Percentiles rank a stretch among this genome's conserved stretches.
phyloP scores from a whole-genome alignment of 2,113 vertebrate species.

The Epinephelus moara region DNA sequence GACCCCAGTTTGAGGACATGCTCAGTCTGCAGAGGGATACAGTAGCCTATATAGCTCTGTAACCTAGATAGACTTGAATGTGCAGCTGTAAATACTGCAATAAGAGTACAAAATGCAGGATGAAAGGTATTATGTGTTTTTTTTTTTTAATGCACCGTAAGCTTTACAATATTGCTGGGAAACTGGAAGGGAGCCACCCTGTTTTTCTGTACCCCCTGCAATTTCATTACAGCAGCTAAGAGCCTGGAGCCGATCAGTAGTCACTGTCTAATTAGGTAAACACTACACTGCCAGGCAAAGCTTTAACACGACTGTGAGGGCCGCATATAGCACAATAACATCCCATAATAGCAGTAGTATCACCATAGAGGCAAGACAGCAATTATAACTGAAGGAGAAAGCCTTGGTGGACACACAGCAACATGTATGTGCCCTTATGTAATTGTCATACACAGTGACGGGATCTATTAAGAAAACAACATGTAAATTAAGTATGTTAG shows the following conservation, averaged over 20 bases:
- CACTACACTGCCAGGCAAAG: neutral
- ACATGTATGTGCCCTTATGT: neutral
- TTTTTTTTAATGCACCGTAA: neutral
- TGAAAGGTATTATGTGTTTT: neutral
- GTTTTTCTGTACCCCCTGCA: neutral
- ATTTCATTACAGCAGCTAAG: slow-evolving; percentile 15
- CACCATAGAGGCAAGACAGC: neutral
- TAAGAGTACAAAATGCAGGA: neutral
- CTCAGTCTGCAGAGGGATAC: too few species aligned
- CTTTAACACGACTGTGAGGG: neutral
- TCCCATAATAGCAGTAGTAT: neutral
- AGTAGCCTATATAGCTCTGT: too few species aligned
- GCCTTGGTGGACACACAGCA: neutral
- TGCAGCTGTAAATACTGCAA: neutral
- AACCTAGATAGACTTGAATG: neutral
- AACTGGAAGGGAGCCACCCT: neutral
- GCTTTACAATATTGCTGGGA: neutral
- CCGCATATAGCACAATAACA: neutral
- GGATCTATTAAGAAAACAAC: neutral
- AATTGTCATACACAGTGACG: too few species aligned
- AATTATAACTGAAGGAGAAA: neutral
- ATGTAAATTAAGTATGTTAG: neutral
- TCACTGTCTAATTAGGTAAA: slow-evolving; percentile 7
- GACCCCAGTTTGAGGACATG: neutral
- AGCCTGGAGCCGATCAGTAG: neutral